These are phyloP conservation scores for Anas acuta DNA, from an alignment of 2,797 vertebrate genomes.

Conservation along the genomic window DNA sequence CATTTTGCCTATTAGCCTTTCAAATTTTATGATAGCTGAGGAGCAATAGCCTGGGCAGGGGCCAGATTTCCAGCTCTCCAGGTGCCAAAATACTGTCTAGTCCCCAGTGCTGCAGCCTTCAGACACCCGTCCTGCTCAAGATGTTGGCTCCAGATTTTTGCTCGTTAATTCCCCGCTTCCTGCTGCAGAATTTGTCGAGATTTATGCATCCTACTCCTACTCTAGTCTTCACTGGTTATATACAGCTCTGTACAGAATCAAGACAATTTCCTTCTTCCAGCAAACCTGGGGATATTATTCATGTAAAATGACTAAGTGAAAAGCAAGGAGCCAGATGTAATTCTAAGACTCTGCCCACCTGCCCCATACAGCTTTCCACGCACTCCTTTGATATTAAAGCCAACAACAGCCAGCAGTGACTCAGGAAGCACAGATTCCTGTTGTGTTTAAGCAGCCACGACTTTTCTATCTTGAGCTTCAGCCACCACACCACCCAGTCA, in stretches of 20 bases:
- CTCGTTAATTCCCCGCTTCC: background rate
- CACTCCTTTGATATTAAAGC: background rate
- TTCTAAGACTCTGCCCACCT: background rate
- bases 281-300: background rate
- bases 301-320: background rate
- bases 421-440: background rate
- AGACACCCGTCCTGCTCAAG: background rate
- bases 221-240: background rate
- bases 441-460: slow-evolving; percentile 21
- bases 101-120: background rate
- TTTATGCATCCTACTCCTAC: background rate
- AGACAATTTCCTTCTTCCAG: background rate
- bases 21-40: background rate
- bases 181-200: background rate
- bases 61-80: background rate
- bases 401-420: background rate
- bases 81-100: background rate
- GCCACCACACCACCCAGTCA: background rate
- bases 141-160: background rate
- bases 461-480: slow-evolving; percentile 52
- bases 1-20: background rate
- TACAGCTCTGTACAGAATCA: background rate
- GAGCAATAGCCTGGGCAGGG: fast-evolving
- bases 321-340: background rate
- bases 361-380: background rate